These are phyloP conservation scores for Sphaeramia orbicularis DNA, from an alignment of 2,797 vertebrate species.

Conservation along the genomic window DNA sequence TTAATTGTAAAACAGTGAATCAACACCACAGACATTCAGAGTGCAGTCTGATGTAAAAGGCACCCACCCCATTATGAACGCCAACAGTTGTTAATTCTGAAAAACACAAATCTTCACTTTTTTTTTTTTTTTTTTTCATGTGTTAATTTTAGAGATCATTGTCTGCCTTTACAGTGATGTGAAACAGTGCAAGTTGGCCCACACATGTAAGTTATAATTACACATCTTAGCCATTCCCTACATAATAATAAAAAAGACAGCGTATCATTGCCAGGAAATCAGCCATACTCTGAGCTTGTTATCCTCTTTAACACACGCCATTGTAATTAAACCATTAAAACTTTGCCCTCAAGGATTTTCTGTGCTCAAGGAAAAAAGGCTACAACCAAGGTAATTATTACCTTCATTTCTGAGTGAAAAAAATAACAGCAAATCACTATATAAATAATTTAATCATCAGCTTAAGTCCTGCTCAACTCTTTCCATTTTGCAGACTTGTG, in stretches of 20 bases:
- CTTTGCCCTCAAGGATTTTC: constrained; percentile 73
- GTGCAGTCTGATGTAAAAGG: constrained; percentile 20
- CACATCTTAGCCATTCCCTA: constrained; percentile 53
- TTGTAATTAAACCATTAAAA: constrained; percentile 82
- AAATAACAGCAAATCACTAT: constrained; percentile 60
- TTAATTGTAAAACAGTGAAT: constrained; percentile 55
- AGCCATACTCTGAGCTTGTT: constrained; percentile 54
- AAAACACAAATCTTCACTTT: constrained; percentile 22
- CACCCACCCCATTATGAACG: constrained; percentile 28
- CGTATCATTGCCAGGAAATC: constrained; percentile 72
- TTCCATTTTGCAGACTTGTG: constrained; percentile 34
- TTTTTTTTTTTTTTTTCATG: constrained; percentile 32
- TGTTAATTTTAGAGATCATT: constrained; percentile 48
- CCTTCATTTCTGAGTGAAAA: constrained; percentile 59
- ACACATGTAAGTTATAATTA: constrained; percentile 73
- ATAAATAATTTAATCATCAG: constrained; percentile 71
- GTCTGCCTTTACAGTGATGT: constrained; percentile 31
- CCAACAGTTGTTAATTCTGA: constrained; percentile 21
- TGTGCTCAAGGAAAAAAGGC: constrained; percentile 67
- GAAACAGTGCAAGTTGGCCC: constrained; percentile 49
- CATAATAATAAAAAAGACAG: constrained; percentile 59
- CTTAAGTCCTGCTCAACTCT: constrained; percentile 26
- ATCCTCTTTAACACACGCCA: constrained; percentile 65
- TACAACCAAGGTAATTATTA: constrained; percentile 70
- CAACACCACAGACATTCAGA: constrained; percentile 37